These are phyloP conservation scores for Chrysopilus asiliformis DNA, from an alignment of 2,888 invertebrate species.

Conservation along the genomic window DNA sequence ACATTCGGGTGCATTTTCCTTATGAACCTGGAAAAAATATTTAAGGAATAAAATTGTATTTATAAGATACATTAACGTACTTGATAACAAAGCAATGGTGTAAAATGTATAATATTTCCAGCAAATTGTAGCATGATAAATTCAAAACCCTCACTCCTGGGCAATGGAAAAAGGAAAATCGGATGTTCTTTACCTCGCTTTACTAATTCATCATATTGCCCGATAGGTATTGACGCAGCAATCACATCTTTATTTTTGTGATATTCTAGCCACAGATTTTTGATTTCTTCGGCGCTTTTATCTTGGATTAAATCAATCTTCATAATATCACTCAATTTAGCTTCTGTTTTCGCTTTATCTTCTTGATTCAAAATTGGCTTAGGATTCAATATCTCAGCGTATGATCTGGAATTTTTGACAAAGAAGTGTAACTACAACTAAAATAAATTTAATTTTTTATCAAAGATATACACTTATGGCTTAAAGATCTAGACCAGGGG, in stretches of 20 bases:
- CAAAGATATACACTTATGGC: no score
- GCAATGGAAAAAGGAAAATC: slow-evolving; percentile 66
- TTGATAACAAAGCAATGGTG: slow-evolving; percentile 73
- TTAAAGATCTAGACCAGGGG: no score
- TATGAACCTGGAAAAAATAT: slow-evolving; percentile 47
- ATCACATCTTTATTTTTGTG: slow-evolving; percentile 65
- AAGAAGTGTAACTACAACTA: no score
- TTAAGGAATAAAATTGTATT: background rate
- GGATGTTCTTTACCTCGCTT: slow-evolving; percentile 46
- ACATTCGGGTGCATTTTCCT: slow-evolving; percentile 81
- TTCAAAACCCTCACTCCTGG: slow-evolving; percentile 71
- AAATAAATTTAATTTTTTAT: no score
- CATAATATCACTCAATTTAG: slow-evolving; percentile 60
- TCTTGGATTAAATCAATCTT: slow-evolving; percentile 61
- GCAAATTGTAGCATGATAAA: slow-evolving; percentile 67
- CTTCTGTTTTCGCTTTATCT: slow-evolving; percentile 32
- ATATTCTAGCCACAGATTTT: slow-evolving; percentile 66
- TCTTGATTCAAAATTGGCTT: slow-evolving; percentile 36
- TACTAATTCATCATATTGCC: slow-evolving; percentile 45
- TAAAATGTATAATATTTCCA: slow-evolving; percentile 64
- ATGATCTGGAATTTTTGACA: slow-evolving; percentile 44
- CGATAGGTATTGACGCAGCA: slow-evolving; percentile 53
- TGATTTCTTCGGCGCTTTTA: slow-evolving; percentile 57
- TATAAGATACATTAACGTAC: slow-evolving; percentile 28
- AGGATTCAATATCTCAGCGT: slow-evolving; percentile 50